Evolutionary conservation across 2,888 invertebrate species (phyloP), one percentile per base, ranked within the genome.

Genomic region (Scotopteryx bipunctaria): DNA sequence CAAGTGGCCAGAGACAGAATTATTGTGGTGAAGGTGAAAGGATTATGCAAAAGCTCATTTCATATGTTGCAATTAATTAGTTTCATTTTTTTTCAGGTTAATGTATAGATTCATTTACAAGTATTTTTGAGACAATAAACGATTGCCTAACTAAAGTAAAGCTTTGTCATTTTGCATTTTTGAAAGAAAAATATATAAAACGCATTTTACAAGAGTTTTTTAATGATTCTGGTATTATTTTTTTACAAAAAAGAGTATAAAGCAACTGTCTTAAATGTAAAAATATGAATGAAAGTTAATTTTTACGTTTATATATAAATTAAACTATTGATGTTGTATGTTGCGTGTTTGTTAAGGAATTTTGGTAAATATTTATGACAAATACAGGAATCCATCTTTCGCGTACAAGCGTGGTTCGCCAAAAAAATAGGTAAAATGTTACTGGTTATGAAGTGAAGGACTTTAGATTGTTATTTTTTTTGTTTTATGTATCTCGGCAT

Each of bases 301-400:
- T 86, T 86, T 86, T 86, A 86, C 83, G 86, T 86, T 86, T 86
- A 81, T 86, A 86, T 80, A 76, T 69, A 79, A 73, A 68, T 71
- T 69, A 75, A 69, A 71, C 73, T 69, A 71, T 68, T 67, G 67
- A 78, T 71, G 73, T 76, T 76, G 67, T 66, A 71, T 58, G 61
- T 54, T 73, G 76, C 65, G 73, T 72, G 75, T 72, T 71, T 69
- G 71, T 67, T 67, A 71, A 65, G 67, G 67, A 69, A 70, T 66
- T 70, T 74, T 76, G 73, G 73, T 76, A 76, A 73, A 71, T 67
- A 70, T 66, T 68, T 68, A 68, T 71, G 67, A 58, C 62, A 11
- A 32, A 54, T 61, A 61, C 57, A 56, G 54, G 32, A 46, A 52
- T 15, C 8, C 32, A 62, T 65, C 64, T 62, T 59, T 59, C 64